Evolutionary conservation across 1,140 invertebrate species (phyloP).

Genomic region (Vollenhovia emeryi): DNA sequence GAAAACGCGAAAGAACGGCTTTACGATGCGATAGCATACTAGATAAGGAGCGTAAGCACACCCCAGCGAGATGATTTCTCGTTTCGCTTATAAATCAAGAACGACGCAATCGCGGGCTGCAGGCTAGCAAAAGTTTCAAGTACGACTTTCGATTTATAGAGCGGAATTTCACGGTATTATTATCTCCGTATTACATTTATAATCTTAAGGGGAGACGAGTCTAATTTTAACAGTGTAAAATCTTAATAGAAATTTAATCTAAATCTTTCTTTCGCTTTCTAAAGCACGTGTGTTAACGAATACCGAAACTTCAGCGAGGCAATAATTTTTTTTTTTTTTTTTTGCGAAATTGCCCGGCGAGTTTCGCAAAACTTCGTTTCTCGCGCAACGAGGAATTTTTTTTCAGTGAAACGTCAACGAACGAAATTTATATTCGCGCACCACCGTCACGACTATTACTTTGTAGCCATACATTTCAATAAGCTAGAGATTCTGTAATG

Average conservation of each 20-base stretch:
- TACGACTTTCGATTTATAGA: neutral
- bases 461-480: conserved; percentile 39
- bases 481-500: conserved; percentile 54
- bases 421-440: conserved; percentile 19
- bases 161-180: neutral
- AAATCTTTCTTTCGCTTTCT: neutral
- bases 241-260: neutral
- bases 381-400: neutral
- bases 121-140: neutral
- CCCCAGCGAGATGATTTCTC: conserved; percentile 27
- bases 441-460: conserved; percentile 19
- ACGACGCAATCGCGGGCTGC: neutral
- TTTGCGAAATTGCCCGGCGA: neutral
- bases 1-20: conserved; percentile 22
- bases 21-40: conserved; percentile 8
- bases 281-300: neutral
- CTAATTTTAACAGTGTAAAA: neutral
- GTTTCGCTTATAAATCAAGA: conserved; percentile 12
- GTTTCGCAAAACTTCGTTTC: neutral
- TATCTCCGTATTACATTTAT: neutral
- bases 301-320: neutral
- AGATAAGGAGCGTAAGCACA: neutral
- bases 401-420: neutral
- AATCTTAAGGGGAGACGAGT: neutral
- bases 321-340: neutral